Conservation (phyloP, 2,113 vertebrate genomes). For the Morphnarchus princeps region DNA sequence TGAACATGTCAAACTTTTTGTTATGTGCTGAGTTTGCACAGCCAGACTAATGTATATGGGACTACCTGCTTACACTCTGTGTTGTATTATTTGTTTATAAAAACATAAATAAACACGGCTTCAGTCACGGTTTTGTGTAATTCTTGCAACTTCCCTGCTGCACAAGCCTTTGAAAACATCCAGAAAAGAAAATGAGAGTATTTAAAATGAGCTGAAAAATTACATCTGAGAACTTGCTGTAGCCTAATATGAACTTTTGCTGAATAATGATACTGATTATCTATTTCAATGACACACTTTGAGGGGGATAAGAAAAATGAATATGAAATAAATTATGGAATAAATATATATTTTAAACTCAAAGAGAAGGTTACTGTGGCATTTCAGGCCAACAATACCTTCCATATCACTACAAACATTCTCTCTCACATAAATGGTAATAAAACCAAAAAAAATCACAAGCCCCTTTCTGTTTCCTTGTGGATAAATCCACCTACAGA, state of each 20-base stretch:
- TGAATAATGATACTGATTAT: not conserved
- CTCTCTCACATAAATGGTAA: not conserved
- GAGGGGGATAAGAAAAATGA: not conserved
- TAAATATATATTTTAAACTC: not conserved
- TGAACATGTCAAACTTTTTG: not conserved
- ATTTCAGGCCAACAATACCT: not conserved
- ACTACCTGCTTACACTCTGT: not conserved
- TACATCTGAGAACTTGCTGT: not conserved
- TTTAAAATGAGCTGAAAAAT: not conserved
- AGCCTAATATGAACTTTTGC: not conserved
- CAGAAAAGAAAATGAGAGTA: not conserved
- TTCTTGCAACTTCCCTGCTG: not conserved
- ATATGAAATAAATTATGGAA: not conserved
- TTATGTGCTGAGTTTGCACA: not conserved
- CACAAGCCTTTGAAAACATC: not conserved
- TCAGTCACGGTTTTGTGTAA: not conserved
- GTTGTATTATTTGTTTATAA: not conserved
- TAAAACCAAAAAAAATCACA: not conserved
- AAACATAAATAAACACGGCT: not conserved
- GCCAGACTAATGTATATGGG: not conserved
- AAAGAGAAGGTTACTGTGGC: not conserved
- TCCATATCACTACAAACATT: not conserved
- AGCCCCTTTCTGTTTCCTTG: not conserved
- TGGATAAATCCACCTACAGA: not conserved
- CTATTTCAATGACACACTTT: not conserved